These are phyloP conservation scores for Thera britannica DNA, from an alignment of 2,888 invertebrate species.

Conservation along the genomic window DNA sequence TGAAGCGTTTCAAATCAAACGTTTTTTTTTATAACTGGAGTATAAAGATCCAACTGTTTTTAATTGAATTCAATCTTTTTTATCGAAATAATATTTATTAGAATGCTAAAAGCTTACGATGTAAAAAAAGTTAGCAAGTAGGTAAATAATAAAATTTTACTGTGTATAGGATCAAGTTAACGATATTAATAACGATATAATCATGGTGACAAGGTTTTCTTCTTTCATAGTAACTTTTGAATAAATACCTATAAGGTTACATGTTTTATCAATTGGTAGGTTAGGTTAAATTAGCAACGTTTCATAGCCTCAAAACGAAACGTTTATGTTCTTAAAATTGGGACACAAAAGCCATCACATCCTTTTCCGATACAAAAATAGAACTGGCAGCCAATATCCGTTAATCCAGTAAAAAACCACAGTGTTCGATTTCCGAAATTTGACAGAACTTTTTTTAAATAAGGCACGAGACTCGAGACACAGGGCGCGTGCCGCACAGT, in stretches of 20 bases:
- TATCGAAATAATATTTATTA: too few species aligned
- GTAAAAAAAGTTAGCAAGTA: too few species aligned
- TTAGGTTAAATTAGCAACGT: neutral
- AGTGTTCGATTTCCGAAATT: constrained; percentile 46
- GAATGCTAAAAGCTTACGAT: too few species aligned
- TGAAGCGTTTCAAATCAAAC: neutral
- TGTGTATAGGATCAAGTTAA: too few species aligned
- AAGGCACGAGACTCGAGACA: constrained; percentile 50
- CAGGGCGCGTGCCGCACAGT: constrained; percentile 73
- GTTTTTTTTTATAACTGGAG: neutral
- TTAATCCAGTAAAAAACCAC: constrained; percentile 35
- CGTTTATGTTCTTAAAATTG: neutral
- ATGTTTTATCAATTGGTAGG: too few species aligned
- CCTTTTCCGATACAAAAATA: constrained; percentile 34
- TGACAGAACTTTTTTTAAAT: constrained; percentile 44
- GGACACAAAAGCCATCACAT: neutral
- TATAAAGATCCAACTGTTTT: too few species aligned
- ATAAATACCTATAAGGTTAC: too few species aligned
- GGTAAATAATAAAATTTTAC: too few species aligned
- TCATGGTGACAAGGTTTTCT: too few species aligned
- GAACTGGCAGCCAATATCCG: constrained; percentile 43
- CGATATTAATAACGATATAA: too few species aligned
- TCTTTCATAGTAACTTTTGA: too few species aligned
- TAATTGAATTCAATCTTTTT: too few species aligned
- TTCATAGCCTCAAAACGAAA: neutral